Conservation (phyloP, 2,888 invertebrate genomes). For the Anoplius nigerrimus region DNA sequence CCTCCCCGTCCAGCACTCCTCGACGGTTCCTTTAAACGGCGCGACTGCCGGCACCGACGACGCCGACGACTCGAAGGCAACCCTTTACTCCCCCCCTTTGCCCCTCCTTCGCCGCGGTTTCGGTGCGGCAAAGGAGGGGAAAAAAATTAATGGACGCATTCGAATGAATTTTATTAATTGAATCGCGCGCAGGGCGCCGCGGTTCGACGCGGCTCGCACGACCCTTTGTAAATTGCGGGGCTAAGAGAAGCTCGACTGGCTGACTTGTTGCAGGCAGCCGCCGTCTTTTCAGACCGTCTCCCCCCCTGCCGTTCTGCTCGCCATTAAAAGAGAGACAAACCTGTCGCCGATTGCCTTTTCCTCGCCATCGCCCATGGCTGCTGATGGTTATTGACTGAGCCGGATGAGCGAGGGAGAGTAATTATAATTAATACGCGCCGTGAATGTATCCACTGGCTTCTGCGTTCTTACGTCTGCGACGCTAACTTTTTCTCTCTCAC, state of each 20-base stretch:
- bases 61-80: constrained; percentile 49
- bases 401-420: constrained; percentile 5
- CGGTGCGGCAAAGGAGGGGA: constrained; percentile 35
- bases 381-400: constrained; percentile 36
- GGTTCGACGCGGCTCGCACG: constrained; percentile 54
- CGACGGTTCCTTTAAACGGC: constrained; percentile 64
- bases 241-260: constrained; percentile 3
- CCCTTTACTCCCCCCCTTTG: too few species aligned
- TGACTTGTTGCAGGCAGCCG: constrained; percentile 64
- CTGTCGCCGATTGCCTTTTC: constrained; percentile 54
- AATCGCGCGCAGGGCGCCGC: constrained; percentile 63
- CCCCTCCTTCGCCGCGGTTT: constrained; percentile 39
- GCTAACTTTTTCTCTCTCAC: too few species aligned
- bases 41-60: constrained; percentile 51
- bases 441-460: background rate
- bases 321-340: constrained; percentile 36
- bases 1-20: constrained; percentile 26
- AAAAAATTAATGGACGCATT: constrained; percentile 71
- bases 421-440: constrained; percentile 5
- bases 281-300: constrained; percentile 46
- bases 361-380: constrained; percentile 47
- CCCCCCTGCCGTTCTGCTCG: too few species aligned
- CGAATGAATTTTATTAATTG: constrained; percentile 73
- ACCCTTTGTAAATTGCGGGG: constrained; percentile 48
- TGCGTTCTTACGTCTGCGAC: too few species aligned